A percentile compares a stretch with the other conserved stretches of the same genome.
phyloP scores from a whole-genome alignment of 37 sponge, comb jelly and placozoan genomes.

The Oscarella lobularis region DNA sequence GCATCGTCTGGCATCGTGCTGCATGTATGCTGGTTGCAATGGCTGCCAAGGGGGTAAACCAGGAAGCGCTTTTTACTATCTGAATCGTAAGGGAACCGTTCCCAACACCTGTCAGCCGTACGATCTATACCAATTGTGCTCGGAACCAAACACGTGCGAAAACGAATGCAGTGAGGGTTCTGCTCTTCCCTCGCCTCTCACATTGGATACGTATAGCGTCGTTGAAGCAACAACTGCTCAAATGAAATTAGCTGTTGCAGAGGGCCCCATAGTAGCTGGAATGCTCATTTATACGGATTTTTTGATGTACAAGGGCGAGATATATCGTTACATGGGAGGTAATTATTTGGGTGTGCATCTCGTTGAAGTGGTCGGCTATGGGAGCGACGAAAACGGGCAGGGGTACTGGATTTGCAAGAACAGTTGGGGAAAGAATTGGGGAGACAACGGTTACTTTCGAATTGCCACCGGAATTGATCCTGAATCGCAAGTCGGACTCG shows the following conservation, averaged over 20 bases:
- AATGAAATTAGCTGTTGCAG: conserved; percentile 17
- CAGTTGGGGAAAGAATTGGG: conserved; percentile 41
- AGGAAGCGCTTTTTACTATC: neutral
- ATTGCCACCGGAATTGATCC: conserved; percentile 23
- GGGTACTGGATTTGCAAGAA: conserved; percentile 40
- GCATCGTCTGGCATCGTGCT: neutral
- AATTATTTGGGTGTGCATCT: conserved; percentile 12
- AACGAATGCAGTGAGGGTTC: too few species aligned
- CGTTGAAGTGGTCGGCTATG: conserved; percentile 31
- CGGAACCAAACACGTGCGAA: too few species aligned
- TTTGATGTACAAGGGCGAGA: conserved; percentile 21
- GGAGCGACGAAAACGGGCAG: conserved; percentile 15
- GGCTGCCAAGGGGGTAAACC: neutral
- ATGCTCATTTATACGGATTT: conserved; percentile 22
- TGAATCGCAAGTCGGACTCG: conserved; percentile 25
- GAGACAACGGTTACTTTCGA: conserved; percentile 37
- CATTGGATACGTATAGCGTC: neutral
- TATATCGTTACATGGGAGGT: conserved; percentile 12
- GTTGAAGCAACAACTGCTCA: neutral
- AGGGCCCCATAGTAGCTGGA: conserved; percentile 30
- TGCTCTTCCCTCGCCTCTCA: neutral
- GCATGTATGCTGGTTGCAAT: neutral
- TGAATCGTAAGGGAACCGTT: neutral
- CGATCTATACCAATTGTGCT: neutral
- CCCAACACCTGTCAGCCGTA: neutral